Base-by-base conservation (phyloP, 2,113 vertebrate species). In the Chloebia gouldiae region DNA sequence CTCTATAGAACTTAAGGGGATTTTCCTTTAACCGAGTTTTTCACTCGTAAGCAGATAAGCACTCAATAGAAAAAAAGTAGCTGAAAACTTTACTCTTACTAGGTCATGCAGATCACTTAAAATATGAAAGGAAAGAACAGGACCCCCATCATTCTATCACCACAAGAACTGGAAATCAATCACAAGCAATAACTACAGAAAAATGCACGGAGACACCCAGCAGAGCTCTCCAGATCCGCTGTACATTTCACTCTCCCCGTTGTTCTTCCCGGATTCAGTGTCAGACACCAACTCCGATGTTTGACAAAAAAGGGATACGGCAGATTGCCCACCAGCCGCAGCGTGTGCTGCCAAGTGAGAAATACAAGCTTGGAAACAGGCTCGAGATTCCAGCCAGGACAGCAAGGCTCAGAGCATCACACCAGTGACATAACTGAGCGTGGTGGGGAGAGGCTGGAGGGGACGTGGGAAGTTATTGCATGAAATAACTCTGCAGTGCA, bases 291-390 rank as follows among this genome's bases (percentile, higher is more conserved):
- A 35, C 64, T 57, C 86, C 2, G 69, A 90, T 6, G 93, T 86
- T 92, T 97, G 96, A 97, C 95, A 96, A 95, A 94, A 96, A 96
- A 94, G 95, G 93, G 95, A 96, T 61, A 2, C 56, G 93, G 96
- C 96, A 97, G 90, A 84, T 96, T 96, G 95, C 94, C 94, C 95
- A 97, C 93, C 95, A 96, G 94, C 93, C 88, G 68, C 94, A 76
- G 75, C 92, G 15, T 81, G 93, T 69, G 96, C 96, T 97, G 96
- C 95, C 96, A 97, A 96, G 95, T 97, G 95, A 97, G 96, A 96
- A 96, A 97, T 54, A 92, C 95, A 95, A 79, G 94, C 95, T 94
- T 96, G 94, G 96, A 97, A 96, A 84, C 92, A 42, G 80, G 40
- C 83, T 95, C 15, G 60, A 97, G 93, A 96, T 89, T 93, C 94